Base-by-base conservation (phyloP, 2,113 vertebrate genomes). In the Cyprinodon brontotheroides region DNA sequence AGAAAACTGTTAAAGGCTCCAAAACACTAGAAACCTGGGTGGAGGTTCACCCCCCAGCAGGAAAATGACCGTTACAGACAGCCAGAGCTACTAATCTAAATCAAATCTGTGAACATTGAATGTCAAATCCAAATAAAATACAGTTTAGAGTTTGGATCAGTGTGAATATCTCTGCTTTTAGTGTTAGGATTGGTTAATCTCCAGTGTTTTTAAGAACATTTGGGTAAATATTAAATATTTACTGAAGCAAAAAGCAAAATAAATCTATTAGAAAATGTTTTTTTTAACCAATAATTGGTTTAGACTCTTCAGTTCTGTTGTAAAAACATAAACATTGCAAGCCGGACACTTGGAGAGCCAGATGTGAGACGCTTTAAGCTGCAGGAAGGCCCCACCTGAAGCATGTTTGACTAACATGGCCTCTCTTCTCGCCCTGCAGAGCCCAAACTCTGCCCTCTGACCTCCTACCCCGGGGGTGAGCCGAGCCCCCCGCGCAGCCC, bases 391-490 rank as follows among this genome's bases (percentile, higher is more conserved):
- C 77, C 85, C 82, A 81, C 76, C 88, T 87, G 76, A 78, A 82
- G 65, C 66, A 4, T 66, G 79, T 85, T 85, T 67, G 71, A 86
- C 81, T 79, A 87, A 76, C 79, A 75, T 11, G 73, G 83, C 81
- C 86, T 82, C 63, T 74, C 81, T 81, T 75, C 67, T 47, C 39
- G 9, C 37, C 72, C 40, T 0, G 68, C 47, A 50, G 66, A 68
- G 61, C 86, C 36, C 47, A 68, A 70, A 81, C 64, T 73, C 72
- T 68, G 81, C 86, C 89, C 88, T 67, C 76, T 78, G 82, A 92
- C 90, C 86, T 61, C 39, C 22, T 68, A 76, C 81, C 84, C 81
- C 75, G 57, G 81, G 81, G 87, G 71, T 6, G 47, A 81, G 36
- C 75, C 53, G 4, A 83, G 66, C 82, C 89, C 89, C 85, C 86